Evolutionary conservation across 2,888 invertebrate species (phyloP).

Genomic region (Ichneumoninae sp.): DNA sequence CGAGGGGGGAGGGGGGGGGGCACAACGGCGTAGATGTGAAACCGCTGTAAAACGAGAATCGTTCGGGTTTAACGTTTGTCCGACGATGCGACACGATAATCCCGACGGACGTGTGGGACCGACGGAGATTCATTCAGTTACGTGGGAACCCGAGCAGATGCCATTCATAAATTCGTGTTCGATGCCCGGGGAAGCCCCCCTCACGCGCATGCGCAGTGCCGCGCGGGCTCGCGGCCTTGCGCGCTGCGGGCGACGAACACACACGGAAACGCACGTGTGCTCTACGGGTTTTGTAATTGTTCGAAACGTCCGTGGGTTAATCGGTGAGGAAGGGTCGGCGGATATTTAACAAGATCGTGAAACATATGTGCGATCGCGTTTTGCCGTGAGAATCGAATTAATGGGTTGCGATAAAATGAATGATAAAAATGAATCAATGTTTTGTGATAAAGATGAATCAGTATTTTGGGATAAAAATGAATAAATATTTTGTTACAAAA

Average conservation of each 20-base stretch:
- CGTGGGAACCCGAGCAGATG: slow-evolving; percentile 69
- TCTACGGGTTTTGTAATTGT: slow-evolving; percentile 43
- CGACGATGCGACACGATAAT: slow-evolving; percentile 74
- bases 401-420: too few relatives aligned
- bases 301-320: slow-evolving; percentile 42
- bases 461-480: too few relatives aligned
- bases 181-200: slow-evolving; percentile 56
- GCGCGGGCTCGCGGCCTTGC: slow-evolving; percentile 35
- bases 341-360: neutral
- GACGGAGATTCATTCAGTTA: slow-evolving; percentile 63
- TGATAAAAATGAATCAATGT: too few relatives aligned
- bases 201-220: slow-evolving; percentile 21
- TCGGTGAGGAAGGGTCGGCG: slow-evolving; percentile 9
- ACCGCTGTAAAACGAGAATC: slow-evolving; percentile 69
- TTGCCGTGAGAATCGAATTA: too few relatives aligned
- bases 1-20: neutral
- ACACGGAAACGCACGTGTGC: neutral
- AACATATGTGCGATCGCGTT: neutral
- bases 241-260: slow-evolving; percentile 55
- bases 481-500: too few relatives aligned
- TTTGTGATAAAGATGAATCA: too few relatives aligned
- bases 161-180: slow-evolving; percentile 68
- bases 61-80: slow-evolving; percentile 71
- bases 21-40: slow-evolving; percentile 43
- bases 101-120: slow-evolving; percentile 65